Evolutionary conservation across 2,113 vertebrate species (phyloP).

Genomic region (Boulengeromyrus knoepffleri): DNA sequence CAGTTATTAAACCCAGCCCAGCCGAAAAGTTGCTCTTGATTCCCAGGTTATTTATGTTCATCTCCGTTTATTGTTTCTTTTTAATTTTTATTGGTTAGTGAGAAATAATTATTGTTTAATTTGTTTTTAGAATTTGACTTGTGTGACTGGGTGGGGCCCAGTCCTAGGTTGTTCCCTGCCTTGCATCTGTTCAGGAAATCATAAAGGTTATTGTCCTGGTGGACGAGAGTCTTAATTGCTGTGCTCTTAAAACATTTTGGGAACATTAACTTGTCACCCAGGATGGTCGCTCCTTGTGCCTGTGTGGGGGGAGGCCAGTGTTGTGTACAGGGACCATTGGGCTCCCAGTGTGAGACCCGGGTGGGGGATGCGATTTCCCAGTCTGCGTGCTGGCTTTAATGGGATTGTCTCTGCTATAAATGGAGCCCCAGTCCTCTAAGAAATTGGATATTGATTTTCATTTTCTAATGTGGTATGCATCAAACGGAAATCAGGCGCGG

Average conservation of each 20-base stretch:
- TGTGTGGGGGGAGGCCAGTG: background rate
- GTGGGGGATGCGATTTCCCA: background rate
- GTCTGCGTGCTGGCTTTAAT: background rate
- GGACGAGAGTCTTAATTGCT: background rate
- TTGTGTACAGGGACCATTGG: background rate
- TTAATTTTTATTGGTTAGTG: background rate
- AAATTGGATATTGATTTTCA: conserved; percentile 24
- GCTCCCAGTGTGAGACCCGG: background rate
- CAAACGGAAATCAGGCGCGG: background rate
- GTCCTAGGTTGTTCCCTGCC: background rate
- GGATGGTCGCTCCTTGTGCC: background rate
- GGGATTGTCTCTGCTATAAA: conserved; percentile 5
- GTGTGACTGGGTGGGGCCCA: background rate
- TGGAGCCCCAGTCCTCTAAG: conserved; percentile 1
- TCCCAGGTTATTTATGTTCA: no score
- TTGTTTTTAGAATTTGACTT: background rate
- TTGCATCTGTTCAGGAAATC: background rate
- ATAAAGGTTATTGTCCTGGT: background rate
- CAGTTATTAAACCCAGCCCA: background rate
- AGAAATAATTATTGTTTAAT: background rate
- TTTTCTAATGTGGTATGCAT: conserved; percentile 21
- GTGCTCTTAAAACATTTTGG: background rate
- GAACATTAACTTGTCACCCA: background rate
- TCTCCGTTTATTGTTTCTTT: background rate
- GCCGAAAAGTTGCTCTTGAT: background rate